Conservation (phyloP, 1,140 invertebrate genomes). For the Panonychus citri region DNA sequence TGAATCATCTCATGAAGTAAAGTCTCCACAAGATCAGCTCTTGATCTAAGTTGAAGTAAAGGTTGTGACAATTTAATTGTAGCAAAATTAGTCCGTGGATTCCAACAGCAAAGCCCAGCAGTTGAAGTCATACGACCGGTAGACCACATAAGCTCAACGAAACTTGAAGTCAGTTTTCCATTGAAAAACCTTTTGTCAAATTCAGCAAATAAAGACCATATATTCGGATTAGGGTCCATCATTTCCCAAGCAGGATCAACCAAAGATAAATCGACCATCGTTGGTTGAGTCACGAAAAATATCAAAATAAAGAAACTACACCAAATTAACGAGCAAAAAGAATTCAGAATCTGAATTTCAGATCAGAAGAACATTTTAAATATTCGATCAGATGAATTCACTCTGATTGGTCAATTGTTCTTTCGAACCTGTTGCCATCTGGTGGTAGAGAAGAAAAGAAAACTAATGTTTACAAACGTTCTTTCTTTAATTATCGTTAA, state of each 20-base stretch:
- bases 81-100: slow-evolving; percentile 41
- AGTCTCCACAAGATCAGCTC: slow-evolving; percentile 33
- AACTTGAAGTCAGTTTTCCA: slow-evolving; percentile 32
- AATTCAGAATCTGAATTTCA: too few species aligned
- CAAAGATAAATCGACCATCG: slow-evolving; percentile 18
- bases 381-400: too few species aligned
- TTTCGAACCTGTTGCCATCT: too few species aligned
- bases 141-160: slow-evolving; percentile 77
- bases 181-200: slow-evolving; percentile 73
- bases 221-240: slow-evolving; percentile 77
- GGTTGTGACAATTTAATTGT: slow-evolving; percentile 54
- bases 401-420: too few species aligned
- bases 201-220: slow-evolving; percentile 54
- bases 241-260: slow-evolving; percentile 41
- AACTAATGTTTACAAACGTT: too few species aligned
- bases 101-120: slow-evolving; percentile 56
- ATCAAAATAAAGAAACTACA: too few species aligned
- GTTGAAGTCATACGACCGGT: slow-evolving; percentile 66
- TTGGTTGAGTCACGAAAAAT: too few species aligned
- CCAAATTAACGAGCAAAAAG: too few species aligned
- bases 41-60: slow-evolving; percentile 56
- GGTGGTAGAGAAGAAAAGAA: too few species aligned
- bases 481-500: too few species aligned
- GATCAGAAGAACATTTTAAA: too few species aligned
- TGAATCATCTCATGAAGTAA: slow-evolving; percentile 95